phyloP scores from a whole-genome alignment of 1,140 invertebrate genomes.

The Cydia strobilella region DNA sequence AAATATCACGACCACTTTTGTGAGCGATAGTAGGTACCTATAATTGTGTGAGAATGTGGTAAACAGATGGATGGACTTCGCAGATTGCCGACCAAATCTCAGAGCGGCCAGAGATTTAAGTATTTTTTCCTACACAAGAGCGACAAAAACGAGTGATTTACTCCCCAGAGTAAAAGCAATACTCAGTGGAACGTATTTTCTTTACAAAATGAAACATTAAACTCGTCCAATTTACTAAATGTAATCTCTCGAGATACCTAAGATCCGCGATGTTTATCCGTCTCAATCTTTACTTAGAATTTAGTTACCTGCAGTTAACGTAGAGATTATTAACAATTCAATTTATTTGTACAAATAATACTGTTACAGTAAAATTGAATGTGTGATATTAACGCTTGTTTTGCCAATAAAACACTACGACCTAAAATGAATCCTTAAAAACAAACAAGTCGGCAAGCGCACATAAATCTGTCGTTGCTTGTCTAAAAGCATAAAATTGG shows the following conservation, averaged over 20 bases:
- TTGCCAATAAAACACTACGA: slow-evolving; percentile 48
- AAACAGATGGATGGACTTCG: slow-evolving; percentile 10
- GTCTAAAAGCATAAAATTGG: slow-evolving; percentile 60
- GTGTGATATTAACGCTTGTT: slow-evolving; percentile 66
- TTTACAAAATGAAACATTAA: slow-evolving; percentile 20
- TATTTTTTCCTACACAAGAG: not conserved
- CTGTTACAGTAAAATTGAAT: not conserved
- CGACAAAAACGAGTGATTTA: not conserved
- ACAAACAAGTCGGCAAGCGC: slow-evolving; percentile 71
- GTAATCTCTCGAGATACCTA: not conserved
- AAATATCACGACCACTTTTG: slow-evolving; percentile 3
- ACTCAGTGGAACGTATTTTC: slow-evolving; percentile 16
- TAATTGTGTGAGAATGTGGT: not conserved
- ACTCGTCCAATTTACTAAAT: slow-evolving; percentile 26
- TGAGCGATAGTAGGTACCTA: not conserved
- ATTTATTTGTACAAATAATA: not conserved
- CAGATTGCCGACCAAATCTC: slow-evolving; percentile 4
- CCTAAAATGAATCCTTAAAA: slow-evolving; percentile 48
- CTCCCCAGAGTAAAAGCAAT: not conserved
- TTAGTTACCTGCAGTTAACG: slow-evolving; percentile 1
- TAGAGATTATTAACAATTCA: slow-evolving; percentile 11
- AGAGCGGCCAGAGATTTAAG: not conserved
- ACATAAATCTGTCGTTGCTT: slow-evolving; percentile 70
- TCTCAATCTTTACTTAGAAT: slow-evolving; percentile 15
- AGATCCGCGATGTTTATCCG: slow-evolving; percentile 10